phyloP scores from a whole-genome alignment of 2,888 invertebrate species.

The Strigamia crassipes region DNA sequence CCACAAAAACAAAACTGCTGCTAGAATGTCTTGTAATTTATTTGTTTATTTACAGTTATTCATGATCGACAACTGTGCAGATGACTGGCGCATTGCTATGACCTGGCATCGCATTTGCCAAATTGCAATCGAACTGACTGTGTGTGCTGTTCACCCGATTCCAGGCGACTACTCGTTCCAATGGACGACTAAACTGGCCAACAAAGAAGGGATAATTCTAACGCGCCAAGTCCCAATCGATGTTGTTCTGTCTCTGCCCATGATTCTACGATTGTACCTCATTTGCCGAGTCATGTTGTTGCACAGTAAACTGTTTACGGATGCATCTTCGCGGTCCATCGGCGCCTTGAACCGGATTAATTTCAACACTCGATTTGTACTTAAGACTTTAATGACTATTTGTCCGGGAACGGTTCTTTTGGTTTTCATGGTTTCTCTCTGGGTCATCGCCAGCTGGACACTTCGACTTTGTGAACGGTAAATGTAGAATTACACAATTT shows the following conservation, averaged over 20 bases:
- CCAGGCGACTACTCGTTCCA: constrained; percentile 95
- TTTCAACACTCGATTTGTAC: constrained; percentile 81
- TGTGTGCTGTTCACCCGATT: constrained; percentile 97
- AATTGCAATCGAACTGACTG: constrained; percentile 86
- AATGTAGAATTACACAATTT: constrained; percentile 54
- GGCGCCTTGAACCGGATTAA: constrained; percentile 97
- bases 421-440: constrained; percentile 98
- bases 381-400: constrained; percentile 99
- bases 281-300: constrained; percentile 99
- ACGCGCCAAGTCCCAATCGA: constrained; percentile 85
- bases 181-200: constrained; percentile 94
- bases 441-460: constrained; percentile 99
- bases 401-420: constrained; percentile 97
- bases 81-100: constrained; percentile 99
- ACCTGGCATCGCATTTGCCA: constrained; percentile 95
- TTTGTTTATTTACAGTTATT: constrained; percentile 74
- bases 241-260: constrained; percentile 95
- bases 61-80: constrained; percentile 99
- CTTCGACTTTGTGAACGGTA: constrained; percentile 98
- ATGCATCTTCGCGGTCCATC: constrained; percentile 76
- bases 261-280: constrained; percentile 99
- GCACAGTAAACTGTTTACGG: constrained; percentile 99
- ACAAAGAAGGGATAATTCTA: constrained; percentile 65
- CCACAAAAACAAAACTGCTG: no score
- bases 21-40: no score